These are phyloP conservation scores for Hirudinaria manillensis DNA, from an alignment of 2,888 invertebrate species.

Conservation along the genomic window DNA sequence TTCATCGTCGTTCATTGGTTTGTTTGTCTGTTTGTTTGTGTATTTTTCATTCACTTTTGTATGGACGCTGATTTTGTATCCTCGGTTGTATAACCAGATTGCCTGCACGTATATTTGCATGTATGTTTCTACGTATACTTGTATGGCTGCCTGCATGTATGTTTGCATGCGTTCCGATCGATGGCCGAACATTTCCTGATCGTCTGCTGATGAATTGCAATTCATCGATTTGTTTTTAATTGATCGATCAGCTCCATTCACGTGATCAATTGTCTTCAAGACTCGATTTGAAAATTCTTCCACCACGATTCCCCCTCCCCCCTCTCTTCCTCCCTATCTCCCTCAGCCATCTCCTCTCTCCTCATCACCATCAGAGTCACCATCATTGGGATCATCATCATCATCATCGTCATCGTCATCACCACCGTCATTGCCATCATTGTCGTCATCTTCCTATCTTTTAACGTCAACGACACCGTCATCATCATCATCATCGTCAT, in stretches of 20 bases:
- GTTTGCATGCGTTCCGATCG: background rate
- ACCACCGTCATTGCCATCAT: background rate
- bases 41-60: too few species aligned
- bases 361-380: conserved; percentile 1
- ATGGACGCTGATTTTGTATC: too few species aligned
- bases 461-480: conserved; percentile 9
- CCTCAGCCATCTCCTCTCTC: background rate
- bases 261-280: background rate
- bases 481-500: conserved; percentile 22
- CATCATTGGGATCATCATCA: conserved; percentile 6
- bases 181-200: background rate
- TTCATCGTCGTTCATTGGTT: too few species aligned
- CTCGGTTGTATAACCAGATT: too few species aligned
- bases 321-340: background rate
- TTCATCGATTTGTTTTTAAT: background rate
- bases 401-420: conserved; percentile 20
- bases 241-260: background rate
- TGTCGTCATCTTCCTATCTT: conserved; percentile 3
- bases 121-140: background rate
- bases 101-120: background rate
- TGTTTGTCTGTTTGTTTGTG: too few species aligned
- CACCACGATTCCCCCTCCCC: background rate
- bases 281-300: conserved; percentile 7
- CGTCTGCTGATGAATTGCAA: background rate
- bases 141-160: background rate